phyloP scores from a whole-genome alignment of 2,888 invertebrate genomes.

The Opisthograptis luteolata region DNA sequence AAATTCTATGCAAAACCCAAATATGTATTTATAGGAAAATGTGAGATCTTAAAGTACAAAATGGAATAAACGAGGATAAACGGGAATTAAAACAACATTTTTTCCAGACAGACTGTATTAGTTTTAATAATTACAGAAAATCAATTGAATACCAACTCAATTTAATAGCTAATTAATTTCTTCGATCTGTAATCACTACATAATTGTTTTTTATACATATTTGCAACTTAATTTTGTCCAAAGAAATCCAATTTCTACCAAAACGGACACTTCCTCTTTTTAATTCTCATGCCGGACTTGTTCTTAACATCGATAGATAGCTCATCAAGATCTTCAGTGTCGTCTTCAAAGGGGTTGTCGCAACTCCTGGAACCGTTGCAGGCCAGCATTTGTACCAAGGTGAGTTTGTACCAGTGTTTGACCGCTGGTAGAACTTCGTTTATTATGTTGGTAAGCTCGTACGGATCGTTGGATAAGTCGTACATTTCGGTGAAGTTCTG shows the following conservation, averaged over 20 bases:
- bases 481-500: conserved; percentile 92
- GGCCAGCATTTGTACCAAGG: conserved; percentile 80
- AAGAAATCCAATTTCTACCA: conserved; percentile 6
- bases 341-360: conserved; percentile 45
- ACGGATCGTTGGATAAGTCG: conserved; percentile 87
- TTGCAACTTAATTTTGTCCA: background rate
- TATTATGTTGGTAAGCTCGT: conserved; percentile 88
- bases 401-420: conserved; percentile 75
- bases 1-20: no score
- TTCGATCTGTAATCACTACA: no score
- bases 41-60: no score
- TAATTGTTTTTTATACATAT: no score
- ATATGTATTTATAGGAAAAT: no score
- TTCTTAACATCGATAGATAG: conserved; percentile 6
- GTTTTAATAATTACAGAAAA: no score
- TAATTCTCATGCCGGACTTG: conserved; percentile 21
- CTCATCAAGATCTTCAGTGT: background rate
- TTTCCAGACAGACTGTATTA: no score
- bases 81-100: no score
- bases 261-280: conserved; percentile 32
- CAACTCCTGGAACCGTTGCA: conserved; percentile 65
- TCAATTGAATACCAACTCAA: no score
- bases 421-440: conserved; percentile 77
- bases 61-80: no score
- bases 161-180: no score